Base-by-base conservation (phyloP, 2,888 invertebrate species). In the Melieria omissa region DNA sequence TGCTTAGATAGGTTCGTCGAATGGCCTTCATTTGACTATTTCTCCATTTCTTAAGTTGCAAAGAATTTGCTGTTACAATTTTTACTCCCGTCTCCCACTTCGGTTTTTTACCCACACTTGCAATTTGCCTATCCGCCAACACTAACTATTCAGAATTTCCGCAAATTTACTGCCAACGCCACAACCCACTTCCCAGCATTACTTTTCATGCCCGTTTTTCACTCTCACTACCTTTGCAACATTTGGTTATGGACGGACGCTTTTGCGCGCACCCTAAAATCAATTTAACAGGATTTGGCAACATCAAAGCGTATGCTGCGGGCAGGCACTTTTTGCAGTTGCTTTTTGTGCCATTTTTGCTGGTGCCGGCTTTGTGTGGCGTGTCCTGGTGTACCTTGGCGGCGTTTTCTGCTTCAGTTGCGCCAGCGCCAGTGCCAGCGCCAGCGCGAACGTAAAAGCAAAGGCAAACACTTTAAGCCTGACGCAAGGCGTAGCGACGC, bases 271-370 rank as follows among this genome's bases (percentile, higher is more conserved):
- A 73, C 74, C 73, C 75, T 74, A 80, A 82, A 83, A 83, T 84
- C 84, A 83, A 83, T 83, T 83, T 83, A 77, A 75, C 76, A 71
- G 75, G 82, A 82, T 84, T 83, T 84, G 80, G 75, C 74, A 80
- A 83, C 82, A 80, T 81, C 84, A 83, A 84, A 83, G 84, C 81
- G 76, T 76, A 76, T 78, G 76, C 78, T 74, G 73, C 68, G 57
- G 73, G 65, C 71, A 66, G 66, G 66, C 63, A 49, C 49, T 47
- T 45, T 69, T 44, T 60, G 44, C 61, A 12, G 62, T 57, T 42
- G 54, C 65, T 62, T 65, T 60, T 45, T 47, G 10, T 16, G 41
- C 16, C n/a, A 16, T 16, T 7, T 42, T 65, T 65, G 44, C 9
- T 54, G 41, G 5, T 8, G 12, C 8, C 41, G 42, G 49, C 63